Evolutionary conservation across 2,888 invertebrate genomes (phyloP).

Genomic region (Tetrapedia diversipes): DNA sequence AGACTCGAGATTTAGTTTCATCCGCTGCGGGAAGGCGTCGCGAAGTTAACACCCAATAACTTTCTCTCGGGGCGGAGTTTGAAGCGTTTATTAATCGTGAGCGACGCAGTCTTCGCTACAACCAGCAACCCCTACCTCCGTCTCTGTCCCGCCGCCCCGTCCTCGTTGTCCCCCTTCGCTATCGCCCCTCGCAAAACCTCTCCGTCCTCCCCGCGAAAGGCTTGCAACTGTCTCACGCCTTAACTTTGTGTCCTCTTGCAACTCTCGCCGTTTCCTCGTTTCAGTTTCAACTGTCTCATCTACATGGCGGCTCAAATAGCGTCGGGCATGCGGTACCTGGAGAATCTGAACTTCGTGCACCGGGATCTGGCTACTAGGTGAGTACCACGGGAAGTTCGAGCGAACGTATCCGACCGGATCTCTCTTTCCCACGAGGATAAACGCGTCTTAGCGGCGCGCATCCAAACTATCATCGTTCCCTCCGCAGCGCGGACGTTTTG

Average conservation of each 20-base stretch:
- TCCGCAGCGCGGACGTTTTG: slow-evolving; percentile 33
- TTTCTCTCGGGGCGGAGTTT: slow-evolving; percentile 59
- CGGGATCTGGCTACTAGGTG: slow-evolving; percentile 93
- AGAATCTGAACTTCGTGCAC: slow-evolving; percentile 95
- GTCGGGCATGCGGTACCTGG: slow-evolving; percentile 94
- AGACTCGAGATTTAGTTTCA: slow-evolving; percentile 44
- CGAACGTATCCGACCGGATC: slow-evolving; percentile 52
- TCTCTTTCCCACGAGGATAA: slow-evolving; percentile 60
- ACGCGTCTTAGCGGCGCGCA: slow-evolving; percentile 42
- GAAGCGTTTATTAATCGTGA: slow-evolving; percentile 69
- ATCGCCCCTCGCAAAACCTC: background rate
- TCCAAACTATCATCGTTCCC: slow-evolving; percentile 38
- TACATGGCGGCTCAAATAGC: slow-evolving; percentile 94
- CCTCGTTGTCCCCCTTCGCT: background rate
- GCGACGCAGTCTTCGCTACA: slow-evolving; percentile 50
- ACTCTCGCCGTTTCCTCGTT: slow-evolving; percentile 73
- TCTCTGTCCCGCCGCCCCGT: background rate
- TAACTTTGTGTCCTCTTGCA: slow-evolving; percentile 55
- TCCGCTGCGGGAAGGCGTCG: slow-evolving; percentile 46
- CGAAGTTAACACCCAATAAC: slow-evolving; percentile 64
- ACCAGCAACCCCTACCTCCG: slow-evolving; percentile 7
- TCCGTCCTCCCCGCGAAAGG: slow-evolving; percentile 22
- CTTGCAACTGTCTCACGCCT: slow-evolving; percentile 35
- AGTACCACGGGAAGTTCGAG: slow-evolving; percentile 57
- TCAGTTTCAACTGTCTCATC: slow-evolving; percentile 89